Percentiles rank a stretch among this genome's conserved stretches.
Conservation (phyloP, 2,797 vertebrate species). For the Iguana delicatissima region DNA sequence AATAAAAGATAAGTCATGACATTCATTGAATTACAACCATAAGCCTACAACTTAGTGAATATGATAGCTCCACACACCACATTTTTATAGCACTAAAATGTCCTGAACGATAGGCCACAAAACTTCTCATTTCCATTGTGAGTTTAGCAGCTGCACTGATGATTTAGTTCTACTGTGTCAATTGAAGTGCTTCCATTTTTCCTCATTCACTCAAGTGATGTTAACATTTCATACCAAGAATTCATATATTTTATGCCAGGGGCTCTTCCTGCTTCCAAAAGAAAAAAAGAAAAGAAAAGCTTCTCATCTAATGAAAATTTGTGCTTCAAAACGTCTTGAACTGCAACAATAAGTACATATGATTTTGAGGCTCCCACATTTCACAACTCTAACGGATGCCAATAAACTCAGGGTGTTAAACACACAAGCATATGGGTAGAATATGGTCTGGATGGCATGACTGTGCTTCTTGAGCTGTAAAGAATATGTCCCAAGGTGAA, state of each 20-base stretch:
- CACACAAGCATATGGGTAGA: conserved; percentile 77
- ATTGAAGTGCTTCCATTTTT: conserved; percentile 35
- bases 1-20: conserved; percentile 86
- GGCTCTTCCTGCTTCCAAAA: conserved; percentile 18
- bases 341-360: conserved; percentile 68
- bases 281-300: neutral
- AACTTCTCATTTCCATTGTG: conserved; percentile 58
- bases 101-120: conserved; percentile 64
- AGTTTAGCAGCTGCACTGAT: conserved; percentile 49
- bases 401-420: conserved; percentile 75
- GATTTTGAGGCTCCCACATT: conserved; percentile 73
- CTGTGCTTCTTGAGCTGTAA: conserved; percentile 74
- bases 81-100: conserved; percentile 74
- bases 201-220: conserved; percentile 48
- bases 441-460: conserved; percentile 77
- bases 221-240: neutral
- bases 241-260: conserved; percentile 17
- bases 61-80: conserved; percentile 72
- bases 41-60: conserved; percentile 79
- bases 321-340: conserved; percentile 51
- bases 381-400: conserved; percentile 68
- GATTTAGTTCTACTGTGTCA: conserved; percentile 61
- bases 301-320: conserved; percentile 37
- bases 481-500: conserved; percentile 78
- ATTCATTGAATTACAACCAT: conserved; percentile 83